phyloP scores from a whole-genome alignment of 2,888 invertebrate species.

The Monopis laevigella region DNA sequence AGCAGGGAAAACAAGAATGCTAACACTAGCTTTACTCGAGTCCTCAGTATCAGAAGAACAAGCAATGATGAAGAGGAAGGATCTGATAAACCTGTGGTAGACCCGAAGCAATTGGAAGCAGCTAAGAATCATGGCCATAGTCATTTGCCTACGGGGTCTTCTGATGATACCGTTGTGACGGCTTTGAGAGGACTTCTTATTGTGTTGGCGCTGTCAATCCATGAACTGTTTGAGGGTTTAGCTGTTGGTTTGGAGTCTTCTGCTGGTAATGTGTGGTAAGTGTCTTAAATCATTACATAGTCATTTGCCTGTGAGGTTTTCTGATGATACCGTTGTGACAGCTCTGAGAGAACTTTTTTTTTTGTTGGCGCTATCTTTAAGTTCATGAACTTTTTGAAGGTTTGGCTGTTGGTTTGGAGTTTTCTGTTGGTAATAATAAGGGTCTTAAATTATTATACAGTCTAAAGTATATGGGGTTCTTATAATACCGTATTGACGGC shows the following conservation, averaged over 20 bases:
- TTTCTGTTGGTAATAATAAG: slow-evolving; percentile 59
- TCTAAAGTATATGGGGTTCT: no score
- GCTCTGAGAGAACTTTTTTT: slow-evolving; percentile 77
- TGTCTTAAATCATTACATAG: slow-evolving; percentile 32
- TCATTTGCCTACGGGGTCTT: slow-evolving; percentile 31
- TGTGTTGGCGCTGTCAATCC: slow-evolving; percentile 77
- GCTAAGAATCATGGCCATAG: slow-evolving; percentile 30
- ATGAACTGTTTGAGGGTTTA: slow-evolving; percentile 87
- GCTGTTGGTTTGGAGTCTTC: slow-evolving; percentile 81
- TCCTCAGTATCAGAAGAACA: slow-evolving; percentile 42
- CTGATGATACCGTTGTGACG: slow-evolving; percentile 51
- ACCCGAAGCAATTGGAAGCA: slow-evolving; percentile 14
- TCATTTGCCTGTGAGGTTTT: slow-evolving; percentile 31
- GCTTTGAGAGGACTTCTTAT: slow-evolving; percentile 77
- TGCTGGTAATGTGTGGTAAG: slow-evolving; percentile 54
- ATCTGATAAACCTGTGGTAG: slow-evolving; percentile 10
- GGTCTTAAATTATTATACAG: no score
- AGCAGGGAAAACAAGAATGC: slow-evolving; percentile 47
- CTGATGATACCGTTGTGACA: slow-evolving; percentile 51
- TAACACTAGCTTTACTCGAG: slow-evolving; percentile 36
- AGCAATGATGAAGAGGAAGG: no score
- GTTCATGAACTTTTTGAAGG: slow-evolving; percentile 91
- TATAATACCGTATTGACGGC: no score
- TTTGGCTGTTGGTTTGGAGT: slow-evolving; percentile 81
- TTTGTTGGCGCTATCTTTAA: slow-evolving; percentile 75